A percentile compares a stretch with the other conserved stretches of the same genome.
These are phyloP conservation scores for Melitaea athalia DNA, from an alignment of 2,888 invertebrate species.

Conservation along the genomic window DNA sequence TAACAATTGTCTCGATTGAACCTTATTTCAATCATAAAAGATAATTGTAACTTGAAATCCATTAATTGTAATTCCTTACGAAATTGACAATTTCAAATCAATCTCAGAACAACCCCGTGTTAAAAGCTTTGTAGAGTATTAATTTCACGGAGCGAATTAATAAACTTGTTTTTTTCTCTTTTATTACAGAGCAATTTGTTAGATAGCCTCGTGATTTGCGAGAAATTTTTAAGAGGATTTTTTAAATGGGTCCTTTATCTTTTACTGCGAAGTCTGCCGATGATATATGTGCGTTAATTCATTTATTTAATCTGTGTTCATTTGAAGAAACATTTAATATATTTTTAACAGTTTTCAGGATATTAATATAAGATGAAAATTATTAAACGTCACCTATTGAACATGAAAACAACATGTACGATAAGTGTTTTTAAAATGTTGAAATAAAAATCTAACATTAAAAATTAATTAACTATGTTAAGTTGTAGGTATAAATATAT, in stretches of 20 bases:
- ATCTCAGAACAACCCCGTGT: constrained; percentile 25
- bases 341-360: too few species aligned
- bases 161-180: constrained; percentile 37
- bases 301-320: background rate
- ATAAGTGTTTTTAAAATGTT: too few species aligned
- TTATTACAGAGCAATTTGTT: constrained; percentile 39
- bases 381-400: too few species aligned
- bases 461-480: too few species aligned
- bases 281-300: background rate
- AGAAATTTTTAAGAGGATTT: constrained; percentile 28
- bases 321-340: too few species aligned
- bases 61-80: background rate
- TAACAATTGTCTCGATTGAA: background rate
- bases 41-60: background rate
- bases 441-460: too few species aligned
- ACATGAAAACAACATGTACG: too few species aligned
- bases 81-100: constrained; percentile 25
- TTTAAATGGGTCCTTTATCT: constrained; percentile 25
- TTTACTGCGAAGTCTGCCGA: constrained; percentile 6
- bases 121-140: constrained; percentile 21
- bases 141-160: constrained; percentile 35
- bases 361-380: too few species aligned
- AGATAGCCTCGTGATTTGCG: constrained; percentile 36
- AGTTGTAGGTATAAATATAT: too few species aligned
- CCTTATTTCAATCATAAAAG: background rate